These are phyloP conservation scores for Hormiphora californensis DNA, from an alignment of 37 sponge, comb jelly and placozoan species.

Conservation along the genomic window DNA sequence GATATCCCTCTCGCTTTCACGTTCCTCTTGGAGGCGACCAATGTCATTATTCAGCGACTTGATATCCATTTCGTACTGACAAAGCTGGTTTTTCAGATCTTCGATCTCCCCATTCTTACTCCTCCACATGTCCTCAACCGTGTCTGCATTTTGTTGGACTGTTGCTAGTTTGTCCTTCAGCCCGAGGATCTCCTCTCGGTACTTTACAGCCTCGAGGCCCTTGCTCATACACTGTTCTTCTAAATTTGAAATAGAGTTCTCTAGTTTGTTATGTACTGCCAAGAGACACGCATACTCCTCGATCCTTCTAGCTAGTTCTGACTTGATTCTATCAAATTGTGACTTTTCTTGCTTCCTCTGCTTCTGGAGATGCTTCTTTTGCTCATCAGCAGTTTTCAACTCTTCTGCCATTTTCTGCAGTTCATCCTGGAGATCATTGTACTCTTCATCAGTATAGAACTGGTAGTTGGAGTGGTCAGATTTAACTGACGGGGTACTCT, in stretches of 20 bases:
- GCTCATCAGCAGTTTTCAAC: constrained; percentile 5
- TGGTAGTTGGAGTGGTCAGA: constrained; percentile 29
- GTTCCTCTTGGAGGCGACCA: background rate
- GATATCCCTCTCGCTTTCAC: background rate
- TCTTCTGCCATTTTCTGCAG: constrained; percentile 32
- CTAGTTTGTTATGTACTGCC: constrained; percentile 43
- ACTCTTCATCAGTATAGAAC: constrained; percentile 53
- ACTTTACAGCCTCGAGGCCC: constrained; percentile 14
- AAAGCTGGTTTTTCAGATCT: background rate
- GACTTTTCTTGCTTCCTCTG: constrained; percentile 27
- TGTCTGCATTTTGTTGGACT: background rate
- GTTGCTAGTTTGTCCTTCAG: background rate
- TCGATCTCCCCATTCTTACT: constrained; percentile 12
- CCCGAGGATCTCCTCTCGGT: background rate
- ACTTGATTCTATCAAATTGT: constrained; percentile 31
- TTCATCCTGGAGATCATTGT: constrained; percentile 47
- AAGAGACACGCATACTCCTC: constrained; percentile 50
- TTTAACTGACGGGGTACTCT: constrained; percentile 9
- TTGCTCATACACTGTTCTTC: constrained; percentile 38
- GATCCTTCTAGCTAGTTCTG: constrained; percentile 16
- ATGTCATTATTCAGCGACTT: constrained; percentile 6
- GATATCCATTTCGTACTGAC: background rate
- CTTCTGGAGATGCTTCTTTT: constrained; percentile 22
- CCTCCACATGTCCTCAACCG: background rate
- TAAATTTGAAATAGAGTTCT: constrained; percentile 42